Conservation (phyloP, 2,113 vertebrate species). For the Pseudopipra pipra region DNA sequence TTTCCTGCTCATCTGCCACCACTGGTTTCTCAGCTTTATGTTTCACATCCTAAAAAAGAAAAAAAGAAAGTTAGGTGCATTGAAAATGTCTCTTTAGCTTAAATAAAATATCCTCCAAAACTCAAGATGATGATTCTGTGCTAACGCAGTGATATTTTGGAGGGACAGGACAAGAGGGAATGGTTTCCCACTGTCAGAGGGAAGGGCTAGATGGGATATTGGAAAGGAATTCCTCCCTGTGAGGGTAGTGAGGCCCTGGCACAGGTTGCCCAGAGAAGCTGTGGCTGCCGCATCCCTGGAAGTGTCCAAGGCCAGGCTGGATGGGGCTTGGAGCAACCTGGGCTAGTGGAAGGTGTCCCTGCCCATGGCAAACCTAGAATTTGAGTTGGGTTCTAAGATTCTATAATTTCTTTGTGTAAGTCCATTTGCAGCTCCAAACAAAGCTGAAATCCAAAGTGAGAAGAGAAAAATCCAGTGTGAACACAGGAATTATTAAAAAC, state of each 20-base stretch:
- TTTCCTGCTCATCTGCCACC: background rate
- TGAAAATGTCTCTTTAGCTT: background rate
- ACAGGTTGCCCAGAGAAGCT: background rate
- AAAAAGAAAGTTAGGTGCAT: background rate
- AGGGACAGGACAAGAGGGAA: background rate
- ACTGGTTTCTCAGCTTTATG: background rate
- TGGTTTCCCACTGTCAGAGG: background rate
- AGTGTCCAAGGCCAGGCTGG: background rate
- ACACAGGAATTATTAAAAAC: background rate
- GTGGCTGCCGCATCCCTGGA: background rate
- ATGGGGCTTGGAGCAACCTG: background rate
- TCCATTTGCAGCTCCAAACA: background rate
- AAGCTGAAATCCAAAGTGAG: background rate
- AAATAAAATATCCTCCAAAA: background rate
- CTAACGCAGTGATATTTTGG: background rate
- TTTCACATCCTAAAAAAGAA: constrained; percentile 46
- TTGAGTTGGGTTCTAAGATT: background rate
- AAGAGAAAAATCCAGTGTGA: background rate
- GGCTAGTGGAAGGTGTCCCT: background rate
- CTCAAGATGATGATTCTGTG: background rate
- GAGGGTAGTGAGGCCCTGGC: background rate
- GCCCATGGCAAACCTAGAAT: background rate
- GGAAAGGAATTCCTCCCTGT: background rate
- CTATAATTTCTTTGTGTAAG: background rate
- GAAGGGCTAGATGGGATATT: fast-evolving